Percentiles rank a stretch among this genome's conserved stretches.
Conservation (phyloP, 2,797 vertebrate species). For the Myotis myotis region DNA sequence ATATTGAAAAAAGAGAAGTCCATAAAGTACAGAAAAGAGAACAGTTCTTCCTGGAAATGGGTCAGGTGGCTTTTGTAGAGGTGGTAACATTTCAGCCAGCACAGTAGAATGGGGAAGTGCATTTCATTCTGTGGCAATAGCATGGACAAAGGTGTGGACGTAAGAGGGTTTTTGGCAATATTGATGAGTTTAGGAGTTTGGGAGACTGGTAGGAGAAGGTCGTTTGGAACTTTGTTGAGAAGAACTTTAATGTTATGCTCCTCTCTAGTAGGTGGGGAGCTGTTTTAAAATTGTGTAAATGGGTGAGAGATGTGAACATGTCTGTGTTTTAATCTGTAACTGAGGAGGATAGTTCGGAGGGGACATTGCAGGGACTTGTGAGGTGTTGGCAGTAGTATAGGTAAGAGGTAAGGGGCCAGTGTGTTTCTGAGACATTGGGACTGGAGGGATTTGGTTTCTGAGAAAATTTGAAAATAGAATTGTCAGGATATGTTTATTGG, state of each 20-base stretch:
- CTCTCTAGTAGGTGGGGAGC: background rate
- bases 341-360: background rate
- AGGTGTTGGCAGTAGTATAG: background rate
- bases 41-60: background rate
- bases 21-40: background rate
- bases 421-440: background rate
- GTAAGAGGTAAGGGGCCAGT: background rate
- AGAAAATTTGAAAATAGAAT: background rate
- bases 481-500: background rate
- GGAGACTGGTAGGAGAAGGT: background rate
- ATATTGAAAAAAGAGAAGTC: background rate
- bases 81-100: background rate
- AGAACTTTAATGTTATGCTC: background rate
- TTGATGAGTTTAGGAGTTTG: background rate
- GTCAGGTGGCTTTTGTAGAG: background rate
- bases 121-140: background rate
- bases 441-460: background rate
- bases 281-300: background rate
- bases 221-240: background rate
- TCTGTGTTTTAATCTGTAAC: background rate
- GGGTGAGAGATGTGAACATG: background rate
- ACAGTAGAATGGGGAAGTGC: background rate
- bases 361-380: background rate
- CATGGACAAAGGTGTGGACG: background rate
- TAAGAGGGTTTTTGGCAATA: background rate